Conservation (phyloP, 2,888 invertebrate species). For the Pachliopta kotzebuea region DNA sequence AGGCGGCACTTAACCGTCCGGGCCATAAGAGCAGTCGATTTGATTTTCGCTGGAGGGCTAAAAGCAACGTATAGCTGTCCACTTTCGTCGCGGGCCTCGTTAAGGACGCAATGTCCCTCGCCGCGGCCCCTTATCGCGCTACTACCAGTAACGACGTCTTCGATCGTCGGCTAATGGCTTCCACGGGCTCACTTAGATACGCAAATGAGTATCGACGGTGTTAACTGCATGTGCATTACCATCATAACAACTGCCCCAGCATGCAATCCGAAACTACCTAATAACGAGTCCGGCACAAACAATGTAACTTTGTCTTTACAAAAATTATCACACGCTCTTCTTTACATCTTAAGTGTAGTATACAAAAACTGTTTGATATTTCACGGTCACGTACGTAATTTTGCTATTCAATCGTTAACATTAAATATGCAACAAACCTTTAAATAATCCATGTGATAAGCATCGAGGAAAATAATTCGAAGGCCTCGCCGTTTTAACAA, state of each 20-base stretch:
- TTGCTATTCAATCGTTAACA: conserved; percentile 12
- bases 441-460: conserved; percentile 19
- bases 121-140: conserved; percentile 66
- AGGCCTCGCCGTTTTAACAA: conserved; percentile 42
- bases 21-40: conserved; percentile 21
- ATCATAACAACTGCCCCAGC: conserved; percentile 31
- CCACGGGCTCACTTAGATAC: conserved; percentile 77
- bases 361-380: no score
- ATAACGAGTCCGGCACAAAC: conserved; percentile 2
- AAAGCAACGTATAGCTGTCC: conserved; percentile 57
- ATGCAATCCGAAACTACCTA: no score
- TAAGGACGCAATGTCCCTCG: conserved; percentile 55
- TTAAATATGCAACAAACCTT: conserved; percentile 19
- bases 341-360: not conserved
- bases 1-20: conserved; percentile 21
- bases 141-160: conserved; percentile 75
- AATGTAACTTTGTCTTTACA: not conserved
- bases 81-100: conserved; percentile 58
- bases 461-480: conserved; percentile 27
- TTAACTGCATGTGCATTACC: conserved; percentile 55
- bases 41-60: conserved; percentile 36
- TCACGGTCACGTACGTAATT: no score
- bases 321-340: not conserved
- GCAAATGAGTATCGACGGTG: conserved; percentile 75
- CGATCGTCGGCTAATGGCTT: conserved; percentile 77